Evolutionary conservation across 2,113 vertebrate genomes (phyloP).

Genomic region (Copsychus sechellarum): DNA sequence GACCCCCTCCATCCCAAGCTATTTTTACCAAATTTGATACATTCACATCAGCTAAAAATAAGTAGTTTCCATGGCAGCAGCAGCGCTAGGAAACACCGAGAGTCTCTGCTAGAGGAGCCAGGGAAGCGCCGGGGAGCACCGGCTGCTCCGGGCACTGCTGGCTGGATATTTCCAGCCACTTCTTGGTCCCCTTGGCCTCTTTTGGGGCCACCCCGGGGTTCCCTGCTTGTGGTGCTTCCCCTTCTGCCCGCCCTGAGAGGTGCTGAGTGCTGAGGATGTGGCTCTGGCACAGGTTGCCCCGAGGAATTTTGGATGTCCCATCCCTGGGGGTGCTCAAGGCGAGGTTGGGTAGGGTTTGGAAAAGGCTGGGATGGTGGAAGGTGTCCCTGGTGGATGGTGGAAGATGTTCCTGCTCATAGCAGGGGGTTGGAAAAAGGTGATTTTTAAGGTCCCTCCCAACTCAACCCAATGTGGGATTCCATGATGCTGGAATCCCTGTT

Average conservation of each 20-base stretch:
- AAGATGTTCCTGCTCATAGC: neutral
- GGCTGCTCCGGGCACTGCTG: neutral
- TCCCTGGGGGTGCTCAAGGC: neutral
- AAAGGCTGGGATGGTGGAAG: neutral
- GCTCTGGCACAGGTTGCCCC: neutral
- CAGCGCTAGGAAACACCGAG: neutral
- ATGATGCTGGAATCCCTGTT: fast-evolving
- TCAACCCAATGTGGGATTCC: neutral
- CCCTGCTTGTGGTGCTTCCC: neutral
- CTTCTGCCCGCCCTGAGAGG: neutral
- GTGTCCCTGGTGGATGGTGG: neutral
- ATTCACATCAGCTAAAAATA: constrained; percentile 59
- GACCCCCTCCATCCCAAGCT: constrained; percentile 6
- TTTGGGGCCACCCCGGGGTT: fast-evolving
- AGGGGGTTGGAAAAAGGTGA: fast-evolving
- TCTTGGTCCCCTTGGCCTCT: neutral
- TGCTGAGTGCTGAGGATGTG: neutral
- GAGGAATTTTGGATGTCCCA: neutral
- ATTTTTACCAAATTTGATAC: constrained; percentile 56
- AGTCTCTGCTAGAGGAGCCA: neutral
- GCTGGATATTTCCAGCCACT: neutral
- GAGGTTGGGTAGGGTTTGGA: fast-evolving
- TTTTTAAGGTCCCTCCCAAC: neutral
- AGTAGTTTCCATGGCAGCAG: constrained; percentile 59
- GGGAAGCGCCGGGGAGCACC: neutral